Base-by-base conservation (phyloP, 2,113 vertebrate genomes). In the Onychostoma macrolepis region DNA sequence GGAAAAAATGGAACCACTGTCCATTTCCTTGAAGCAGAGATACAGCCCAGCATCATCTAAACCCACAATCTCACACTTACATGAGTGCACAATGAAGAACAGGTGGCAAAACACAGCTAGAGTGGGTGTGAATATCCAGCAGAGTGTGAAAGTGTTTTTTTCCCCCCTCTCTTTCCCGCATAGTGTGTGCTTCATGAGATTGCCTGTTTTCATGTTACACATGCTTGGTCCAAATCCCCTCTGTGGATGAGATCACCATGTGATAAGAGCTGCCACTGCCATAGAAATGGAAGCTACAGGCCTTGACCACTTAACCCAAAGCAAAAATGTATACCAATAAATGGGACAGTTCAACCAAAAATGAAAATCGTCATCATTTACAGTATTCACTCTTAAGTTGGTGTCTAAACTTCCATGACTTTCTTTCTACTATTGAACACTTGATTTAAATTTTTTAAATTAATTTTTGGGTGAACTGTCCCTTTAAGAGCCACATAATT, bases 41-140 rank as follows among this genome's bases (percentile, higher is more conserved):
- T 86, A 77, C 69, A 84, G 77, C 53, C 74, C 36, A 78, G 61
- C 63, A 84, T 85, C 80, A 24, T 75, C 86, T 80, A 88, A 88
- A 87, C 63, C 86, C 86, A 86, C 79, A 87, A 88, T 89, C 88
- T 89, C 85, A 89, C 88, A 89, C 83, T 89, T 89, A 87, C 86
- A 87, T 87, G 83, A 87, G 86, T 89, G 86, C 86, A 87, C 86
- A 81, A 85, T 89, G 88, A 89, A 84, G 89, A 89, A 79, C 65
- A 85, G 84, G 80, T 86, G 86, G 87, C 86, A 86, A 89, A 89
- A 88, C 87, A 87, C 89, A 88, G 86, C 81, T 87, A 83, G 85
- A 84, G 89, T 63, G 76, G 83, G 89, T 87, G 89, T 88, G 87
- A 88, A 88, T 88, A 86, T 83, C 82, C 87, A 88, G 77, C 85